Evolutionary conservation across 2,797 vertebrate genomes (phyloP).

Genomic region (Sebastes nivosus): DNA sequence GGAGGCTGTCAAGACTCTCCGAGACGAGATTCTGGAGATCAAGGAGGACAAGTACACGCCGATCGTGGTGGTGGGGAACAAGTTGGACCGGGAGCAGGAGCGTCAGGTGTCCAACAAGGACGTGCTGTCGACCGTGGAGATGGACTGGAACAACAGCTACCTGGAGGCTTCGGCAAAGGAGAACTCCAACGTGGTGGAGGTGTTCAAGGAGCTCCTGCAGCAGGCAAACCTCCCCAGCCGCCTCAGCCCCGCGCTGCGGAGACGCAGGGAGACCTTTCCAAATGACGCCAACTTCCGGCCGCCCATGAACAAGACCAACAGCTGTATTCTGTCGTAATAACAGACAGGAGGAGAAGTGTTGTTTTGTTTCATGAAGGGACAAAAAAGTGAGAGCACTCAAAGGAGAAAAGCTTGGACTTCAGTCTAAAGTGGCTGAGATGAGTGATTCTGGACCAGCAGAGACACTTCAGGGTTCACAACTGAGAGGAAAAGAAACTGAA

Average conservation of each 20-base stretch:
- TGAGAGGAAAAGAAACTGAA: not conserved
- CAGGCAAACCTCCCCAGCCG: slow-evolving; percentile 87
- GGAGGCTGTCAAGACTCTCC: slow-evolving; percentile 85
- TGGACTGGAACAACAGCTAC: slow-evolving; percentile 92
- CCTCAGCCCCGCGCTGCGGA: slow-evolving; percentile 87
- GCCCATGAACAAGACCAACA: slow-evolving; percentile 96
- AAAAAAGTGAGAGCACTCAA: not conserved
- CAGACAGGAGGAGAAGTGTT: not conserved
- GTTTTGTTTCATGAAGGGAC: not conserved
- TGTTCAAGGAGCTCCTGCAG: slow-evolving; percentile 91
- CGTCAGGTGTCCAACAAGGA: slow-evolving; percentile 84
- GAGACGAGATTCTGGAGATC: slow-evolving; percentile 92
- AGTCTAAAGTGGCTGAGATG: not conserved
- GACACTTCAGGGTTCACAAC: slow-evolving; percentile 2
- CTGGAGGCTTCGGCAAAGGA: slow-evolving; percentile 91
- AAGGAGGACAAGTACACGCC: slow-evolving; percentile 90
- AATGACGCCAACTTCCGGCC: slow-evolving; percentile 84
- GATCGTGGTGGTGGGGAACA: slow-evolving; percentile 93
- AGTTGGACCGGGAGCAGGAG: slow-evolving; percentile 80
- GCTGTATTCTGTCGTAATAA: slow-evolving; percentile 88
- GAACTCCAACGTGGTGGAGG: slow-evolving; percentile 89
- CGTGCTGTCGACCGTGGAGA: slow-evolving; percentile 86
- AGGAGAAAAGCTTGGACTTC: slow-evolving; percentile 12
- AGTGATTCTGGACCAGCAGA: slow-evolving; percentile 5
- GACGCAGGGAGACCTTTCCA: slow-evolving; percentile 90